Evolutionary conservation across 2,888 invertebrate genomes (phyloP), one percentile per base, ranked within the genome.

Genomic region (Mamestra brassicae): DNA sequence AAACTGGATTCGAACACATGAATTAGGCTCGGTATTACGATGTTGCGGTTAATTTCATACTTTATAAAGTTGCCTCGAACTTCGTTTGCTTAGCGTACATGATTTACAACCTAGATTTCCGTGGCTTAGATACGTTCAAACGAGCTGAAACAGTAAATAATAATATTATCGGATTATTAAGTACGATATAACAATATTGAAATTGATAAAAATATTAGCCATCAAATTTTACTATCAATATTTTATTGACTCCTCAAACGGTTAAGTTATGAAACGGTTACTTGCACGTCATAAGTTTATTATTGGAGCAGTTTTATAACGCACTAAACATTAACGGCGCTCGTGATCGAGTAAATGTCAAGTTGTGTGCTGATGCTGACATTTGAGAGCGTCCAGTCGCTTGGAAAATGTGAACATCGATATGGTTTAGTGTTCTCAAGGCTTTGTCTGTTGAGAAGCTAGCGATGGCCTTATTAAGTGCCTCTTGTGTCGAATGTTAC

Each of bases 311-410:
- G 85, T 90, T 91, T 76, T 86, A 81, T 81, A 86, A 86, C 86
- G 88, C 83, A 87, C 83, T 81, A 83, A 81, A 88, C 78, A 68
- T 88, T 89, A 87, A 85, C 77, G 83, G 80, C 86, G 76, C 81
- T 94, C 94, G 95, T 94, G 95, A 93, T 92, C 92, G 83, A 81
- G 83, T 89, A 88, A 87, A 87, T 94, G 94, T 92, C 94, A 93
- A 90, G 89, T 89, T 86, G 88, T 90, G 85, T 76, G 75, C 91
- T 94, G 94, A 92, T 74, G 78, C 91, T 94, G 94, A 92, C 94
- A 94, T 94, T 95, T 94, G 83, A 89, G 89, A 87, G 74, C 84
- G 88, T 88, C 88, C 89, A 89, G 77, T 86, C 86, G 67, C 83
- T 86, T 75, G 85, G 85, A 86, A 86, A 85, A 81, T 81, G 74